A percentile compares a stretch with the other conserved stretches of the same genome.
phyloP scores from a whole-genome alignment of 2,888 invertebrate genomes.

The Notocelia uddmanniana region DNA sequence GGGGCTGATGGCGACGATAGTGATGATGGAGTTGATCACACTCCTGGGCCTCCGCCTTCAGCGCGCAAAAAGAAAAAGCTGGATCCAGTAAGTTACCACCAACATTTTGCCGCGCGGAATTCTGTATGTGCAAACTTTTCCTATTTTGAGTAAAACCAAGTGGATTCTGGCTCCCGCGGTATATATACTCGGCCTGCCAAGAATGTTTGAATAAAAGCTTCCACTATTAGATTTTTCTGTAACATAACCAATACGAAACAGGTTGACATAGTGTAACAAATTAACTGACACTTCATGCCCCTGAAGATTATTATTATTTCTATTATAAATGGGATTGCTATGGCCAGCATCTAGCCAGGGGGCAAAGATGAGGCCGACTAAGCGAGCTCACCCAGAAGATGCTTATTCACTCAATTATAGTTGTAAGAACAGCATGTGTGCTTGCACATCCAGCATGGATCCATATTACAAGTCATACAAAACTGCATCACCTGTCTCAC shows the following conservation, averaged over 20 bases:
- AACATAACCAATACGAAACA: neutral
- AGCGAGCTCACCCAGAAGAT: too few species aligned
- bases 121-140: conserved; percentile 36
- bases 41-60: conserved; percentile 79
- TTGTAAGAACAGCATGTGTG: neutral
- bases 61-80: conserved; percentile 89
- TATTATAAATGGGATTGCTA: too few species aligned
- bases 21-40: conserved; percentile 86
- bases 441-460: neutral
- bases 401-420: too few species aligned
- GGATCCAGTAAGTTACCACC: conserved; percentile 88
- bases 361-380: too few species aligned
- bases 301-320: too few species aligned
- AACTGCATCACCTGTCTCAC: neutral
- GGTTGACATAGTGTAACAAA: neutral
- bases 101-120: conserved; percentile 21
- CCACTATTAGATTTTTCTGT: neutral
- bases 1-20: conserved; percentile 89
- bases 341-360: too few species aligned
- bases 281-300: neutral
- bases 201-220: neutral
- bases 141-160: conserved; percentile 50
- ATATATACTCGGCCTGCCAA: too few species aligned
- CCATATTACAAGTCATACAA: neutral
- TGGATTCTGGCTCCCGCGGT: neutral